These are phyloP conservation scores for Drosophila sulfurigaster DNA, from an alignment of 1,140 invertebrate genomes.

Conservation along the genomic window DNA sequence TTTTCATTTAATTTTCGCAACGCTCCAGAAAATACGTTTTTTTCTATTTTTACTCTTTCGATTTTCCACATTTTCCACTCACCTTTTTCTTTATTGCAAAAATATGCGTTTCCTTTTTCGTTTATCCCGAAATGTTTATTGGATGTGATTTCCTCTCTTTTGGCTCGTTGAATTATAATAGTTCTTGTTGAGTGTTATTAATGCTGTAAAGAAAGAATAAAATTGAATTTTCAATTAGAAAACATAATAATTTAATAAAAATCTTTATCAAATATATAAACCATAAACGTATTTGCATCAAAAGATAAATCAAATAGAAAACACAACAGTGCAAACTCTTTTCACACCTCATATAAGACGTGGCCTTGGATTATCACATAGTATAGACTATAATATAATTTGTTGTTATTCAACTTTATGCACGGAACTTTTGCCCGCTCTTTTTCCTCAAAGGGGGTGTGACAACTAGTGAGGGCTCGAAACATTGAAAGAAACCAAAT, in stretches of 20 bases:
- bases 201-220: constrained; percentile 22
- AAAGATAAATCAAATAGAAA: neutral
- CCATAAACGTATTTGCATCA: neutral
- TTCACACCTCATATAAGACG: constrained; percentile 18
- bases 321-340: constrained; percentile 10
- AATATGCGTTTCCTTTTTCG: constrained; percentile 25
- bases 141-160: constrained; percentile 20
- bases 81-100: constrained; percentile 37
- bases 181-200: constrained; percentile 11
- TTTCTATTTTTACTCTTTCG: constrained; percentile 32
- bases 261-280: neutral
- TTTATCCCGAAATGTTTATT: constrained; percentile 34
- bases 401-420: constrained; percentile 17
- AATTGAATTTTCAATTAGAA: neutral
- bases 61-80: constrained; percentile 24
- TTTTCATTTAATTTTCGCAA: constrained; percentile 50
- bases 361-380: constrained; percentile 12
- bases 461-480: constrained; percentile 14
- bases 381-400: constrained; percentile 1
- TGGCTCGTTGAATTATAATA: constrained; percentile 10
- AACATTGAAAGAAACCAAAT: neutral
- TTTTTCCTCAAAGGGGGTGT: neutral
- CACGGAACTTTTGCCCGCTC: neutral
- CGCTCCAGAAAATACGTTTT: constrained; percentile 18
- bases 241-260: constrained; percentile 16